These are phyloP conservation scores for Cosmia pyralina DNA, from an alignment of 2,888 invertebrate genomes.

Conservation along the genomic window DNA sequence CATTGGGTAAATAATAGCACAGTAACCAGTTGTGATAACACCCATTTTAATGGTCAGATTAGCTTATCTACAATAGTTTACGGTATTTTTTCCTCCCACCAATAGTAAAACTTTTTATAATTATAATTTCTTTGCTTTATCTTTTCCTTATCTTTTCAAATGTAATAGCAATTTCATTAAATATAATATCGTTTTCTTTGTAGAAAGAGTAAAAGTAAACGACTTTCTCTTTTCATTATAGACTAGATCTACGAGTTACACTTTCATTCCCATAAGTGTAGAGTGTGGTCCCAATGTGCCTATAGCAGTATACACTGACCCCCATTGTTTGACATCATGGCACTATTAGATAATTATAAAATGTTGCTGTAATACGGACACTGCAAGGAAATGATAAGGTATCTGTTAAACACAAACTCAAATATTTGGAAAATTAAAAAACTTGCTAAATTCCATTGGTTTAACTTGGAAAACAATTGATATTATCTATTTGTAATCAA, in stretches of 20 bases:
- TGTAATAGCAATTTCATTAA: neutral
- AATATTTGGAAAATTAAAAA: neutral
- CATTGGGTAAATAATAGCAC: neutral
- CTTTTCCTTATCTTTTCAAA: constrained; percentile 1
- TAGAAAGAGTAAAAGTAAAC: constrained; percentile 16
- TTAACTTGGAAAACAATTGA: constrained; percentile 25
- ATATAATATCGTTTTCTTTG: neutral
- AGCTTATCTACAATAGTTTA: constrained; percentile 4
- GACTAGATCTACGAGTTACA: constrained; percentile 27
- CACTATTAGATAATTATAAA: neutral
- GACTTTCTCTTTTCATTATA: constrained; percentile 45
- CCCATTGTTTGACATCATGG: neutral
- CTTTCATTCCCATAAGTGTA: constrained; percentile 46
- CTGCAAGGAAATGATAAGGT: neutral
- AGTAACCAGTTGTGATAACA: constrained; percentile 4
- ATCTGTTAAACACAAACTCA: neutral
- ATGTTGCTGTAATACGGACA: neutral
- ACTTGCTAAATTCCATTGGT: neutral
- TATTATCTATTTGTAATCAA: constrained; percentile 32
- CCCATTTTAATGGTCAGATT: neutral
- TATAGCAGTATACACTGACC: neutral
- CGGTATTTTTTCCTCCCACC: constrained; percentile 17
- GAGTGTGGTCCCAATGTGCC: neutral
- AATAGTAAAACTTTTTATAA: too few relatives aligned
- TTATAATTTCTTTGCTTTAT: neutral